Conservation (phyloP, 2,797 vertebrate genomes). For the Lepilemur septentrionalis region DNA sequence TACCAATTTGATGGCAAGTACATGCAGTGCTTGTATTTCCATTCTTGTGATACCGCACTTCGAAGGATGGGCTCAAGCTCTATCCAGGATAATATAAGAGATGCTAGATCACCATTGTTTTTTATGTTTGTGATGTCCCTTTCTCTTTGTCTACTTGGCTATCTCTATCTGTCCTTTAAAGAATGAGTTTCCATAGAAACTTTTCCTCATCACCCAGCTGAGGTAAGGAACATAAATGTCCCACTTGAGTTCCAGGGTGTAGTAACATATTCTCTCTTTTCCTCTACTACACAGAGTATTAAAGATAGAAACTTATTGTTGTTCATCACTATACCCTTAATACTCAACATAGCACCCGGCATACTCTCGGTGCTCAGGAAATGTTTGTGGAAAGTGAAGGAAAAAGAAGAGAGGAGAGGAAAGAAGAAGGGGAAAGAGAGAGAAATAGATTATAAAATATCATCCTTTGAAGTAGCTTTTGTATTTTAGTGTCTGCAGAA, state of each 20-base stretch:
- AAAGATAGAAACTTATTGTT: background rate
- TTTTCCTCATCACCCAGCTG: background rate
- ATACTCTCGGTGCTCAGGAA: background rate
- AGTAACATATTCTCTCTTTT: background rate
- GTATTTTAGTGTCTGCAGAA: background rate
- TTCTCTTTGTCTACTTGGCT: background rate
- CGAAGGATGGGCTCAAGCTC: too few species aligned
- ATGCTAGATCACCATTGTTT: too few species aligned
- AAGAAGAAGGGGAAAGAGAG: background rate
- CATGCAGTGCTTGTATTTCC: too few species aligned
- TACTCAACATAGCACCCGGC: background rate
- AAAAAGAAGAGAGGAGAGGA: background rate
- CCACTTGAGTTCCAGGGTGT: background rate
- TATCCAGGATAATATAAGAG: too few species aligned
- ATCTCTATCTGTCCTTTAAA: background rate
- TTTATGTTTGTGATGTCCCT: background rate
- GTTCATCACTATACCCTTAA: background rate
- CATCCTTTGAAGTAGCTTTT: background rate
- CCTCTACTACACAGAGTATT: background rate
- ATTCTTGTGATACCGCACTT: too few species aligned
- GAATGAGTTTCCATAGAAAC: conserved; percentile 8
- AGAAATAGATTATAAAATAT: background rate
- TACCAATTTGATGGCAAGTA: too few species aligned
- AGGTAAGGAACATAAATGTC: background rate
- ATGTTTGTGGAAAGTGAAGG: background rate